Evolutionary conservation across 2,888 invertebrate genomes (phyloP), one percentile per base, ranked within the genome.

Genomic region (Tetropium fuscum): DNA sequence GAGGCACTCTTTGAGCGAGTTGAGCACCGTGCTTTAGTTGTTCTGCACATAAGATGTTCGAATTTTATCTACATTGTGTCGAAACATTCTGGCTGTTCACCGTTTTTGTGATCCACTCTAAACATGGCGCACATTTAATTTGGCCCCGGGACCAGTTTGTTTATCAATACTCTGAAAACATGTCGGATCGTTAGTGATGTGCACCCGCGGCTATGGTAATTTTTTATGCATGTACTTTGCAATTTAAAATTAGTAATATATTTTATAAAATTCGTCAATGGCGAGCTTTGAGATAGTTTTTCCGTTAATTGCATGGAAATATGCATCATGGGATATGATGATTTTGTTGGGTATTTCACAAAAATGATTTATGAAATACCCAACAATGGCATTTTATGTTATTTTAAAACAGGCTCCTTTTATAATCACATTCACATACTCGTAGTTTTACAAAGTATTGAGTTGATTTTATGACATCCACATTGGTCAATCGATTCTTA

Each of bases 51-150:
- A 78, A 79, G 78, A 79, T 79, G 77, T 77, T 76, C 74, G 71
- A 73, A 77, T 78, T 78, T 78, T 77, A 77, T 69, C 70, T 72
- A 78, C 77, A 75, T 76, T 77, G 77, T 78, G 75, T 76, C 68
- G 72, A 63, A 74, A 74, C 78, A 77, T 75, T 73, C 69, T 65
- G 70, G 66, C 64, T 74, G 76, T 71, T 74, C 72, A 65, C 45
- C 68, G 71, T 77, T 78, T 76, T 76, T 75, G 75, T 74, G 68
- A 64, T 70, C 69, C 63, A 58, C 59, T 64, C 66, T 65, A 61
- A 73, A 76, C 76, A 75, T 65, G 74, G 71, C 66, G 74, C 74
- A 73, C 72, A 76, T 77, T 78, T 77, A 76, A 78, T 76, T 74
- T 75, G 68, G 75, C 78, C 74, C 49, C 70, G 38, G 77, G 78